A percentile compares a stretch with the other conserved stretches of the same genome.
These are phyloP conservation scores for Helarctos malayanus DNA, from an alignment of 2,797 vertebrate species.

Conservation along the genomic window DNA sequence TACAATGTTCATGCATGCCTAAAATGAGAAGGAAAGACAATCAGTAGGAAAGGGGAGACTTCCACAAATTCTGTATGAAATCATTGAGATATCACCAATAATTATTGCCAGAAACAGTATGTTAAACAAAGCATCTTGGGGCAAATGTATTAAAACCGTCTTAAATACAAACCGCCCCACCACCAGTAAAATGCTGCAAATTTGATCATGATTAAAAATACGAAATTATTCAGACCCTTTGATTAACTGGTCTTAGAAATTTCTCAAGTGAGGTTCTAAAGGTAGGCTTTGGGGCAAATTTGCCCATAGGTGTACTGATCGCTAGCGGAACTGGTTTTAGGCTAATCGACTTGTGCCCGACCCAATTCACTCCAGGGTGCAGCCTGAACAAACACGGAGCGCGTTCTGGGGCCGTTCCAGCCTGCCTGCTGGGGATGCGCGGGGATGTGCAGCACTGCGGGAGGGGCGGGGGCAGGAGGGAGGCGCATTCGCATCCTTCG, in stretches of 20 bases:
- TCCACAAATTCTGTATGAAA: not conserved
- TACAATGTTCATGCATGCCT: accelerated
- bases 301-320: accelerated
- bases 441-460: not conserved
- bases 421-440: accelerated
- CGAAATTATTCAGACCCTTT: conserved; percentile 56
- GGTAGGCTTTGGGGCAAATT: not conserved
- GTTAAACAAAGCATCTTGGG: conserved; percentile 25
- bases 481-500: not conserved
- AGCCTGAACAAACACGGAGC: accelerated
- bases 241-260: conserved; percentile 26
- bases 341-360: accelerated
- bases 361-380: not conserved
- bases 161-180: not conserved
- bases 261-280: not conserved
- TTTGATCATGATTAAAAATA: conserved; percentile 21
- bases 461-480: accelerated
- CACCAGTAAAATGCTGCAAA: not conserved
- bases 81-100: not conserved
- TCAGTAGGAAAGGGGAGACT: not conserved
- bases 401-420: accelerated
- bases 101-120: conserved; percentile 40
- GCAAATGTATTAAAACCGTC: conserved; percentile 15
- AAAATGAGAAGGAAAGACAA: not conserved
- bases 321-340: not conserved